phyloP scores from a whole-genome alignment of 2,113 vertebrate genomes.

The Egretta garzetta region DNA sequence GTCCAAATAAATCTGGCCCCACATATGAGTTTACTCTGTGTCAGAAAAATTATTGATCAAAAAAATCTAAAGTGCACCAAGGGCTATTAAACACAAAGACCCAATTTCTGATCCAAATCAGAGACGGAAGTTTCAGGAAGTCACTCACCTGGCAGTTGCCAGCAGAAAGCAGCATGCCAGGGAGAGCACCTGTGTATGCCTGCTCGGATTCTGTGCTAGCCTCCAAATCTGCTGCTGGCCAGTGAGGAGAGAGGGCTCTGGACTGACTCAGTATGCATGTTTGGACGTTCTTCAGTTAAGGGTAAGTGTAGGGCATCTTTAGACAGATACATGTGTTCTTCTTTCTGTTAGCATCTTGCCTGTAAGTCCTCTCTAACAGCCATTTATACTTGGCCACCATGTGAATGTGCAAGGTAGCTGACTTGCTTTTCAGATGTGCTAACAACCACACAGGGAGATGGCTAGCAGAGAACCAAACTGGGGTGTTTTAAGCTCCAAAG shows the following conservation, averaged over 20 bases:
- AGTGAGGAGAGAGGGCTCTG: background rate
- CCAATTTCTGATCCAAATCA: background rate
- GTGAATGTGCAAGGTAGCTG: background rate
- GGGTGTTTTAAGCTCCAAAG: background rate
- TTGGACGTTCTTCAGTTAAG: background rate
- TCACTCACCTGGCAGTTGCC: background rate
- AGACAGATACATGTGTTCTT: background rate
- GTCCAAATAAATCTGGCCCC: background rate
- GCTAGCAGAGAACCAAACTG: background rate
- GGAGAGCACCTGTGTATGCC: background rate
- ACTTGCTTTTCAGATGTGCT: background rate
- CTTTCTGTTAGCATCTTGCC: background rate
- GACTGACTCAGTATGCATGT: background rate
- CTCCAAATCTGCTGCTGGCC: background rate
- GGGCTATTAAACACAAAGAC: background rate
- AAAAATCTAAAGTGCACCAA: background rate
- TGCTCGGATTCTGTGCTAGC: background rate
- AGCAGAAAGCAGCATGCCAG: background rate
- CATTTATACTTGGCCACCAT: rapidly evolving
- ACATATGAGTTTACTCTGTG: background rate
- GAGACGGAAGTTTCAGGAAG: background rate
- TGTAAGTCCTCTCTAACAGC: background rate
- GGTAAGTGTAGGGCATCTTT: background rate
- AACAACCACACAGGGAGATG: background rate
- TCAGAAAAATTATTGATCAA: background rate